Percentiles rank a stretch among this genome's conserved stretches.
These are phyloP conservation scores for Rhizoglyphus robini DNA, from an alignment of 1,140 invertebrate genomes.

Conservation along the genomic window DNA sequence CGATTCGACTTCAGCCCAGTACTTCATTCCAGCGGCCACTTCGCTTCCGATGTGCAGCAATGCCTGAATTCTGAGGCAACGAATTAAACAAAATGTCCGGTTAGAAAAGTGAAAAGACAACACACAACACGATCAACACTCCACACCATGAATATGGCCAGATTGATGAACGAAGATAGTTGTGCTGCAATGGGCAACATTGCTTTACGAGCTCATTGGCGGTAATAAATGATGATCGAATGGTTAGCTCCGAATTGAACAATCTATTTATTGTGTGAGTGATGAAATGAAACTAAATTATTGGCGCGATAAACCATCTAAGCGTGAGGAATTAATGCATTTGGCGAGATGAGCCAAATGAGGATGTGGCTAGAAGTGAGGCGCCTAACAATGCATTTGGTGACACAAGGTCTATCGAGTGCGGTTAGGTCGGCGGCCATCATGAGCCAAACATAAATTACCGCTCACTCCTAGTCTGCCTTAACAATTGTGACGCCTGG, in stretches of 20 bases:
- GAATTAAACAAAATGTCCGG: background rate
- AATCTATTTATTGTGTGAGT: too few species aligned
- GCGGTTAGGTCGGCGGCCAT: too few species aligned
- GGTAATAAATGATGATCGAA: background rate
- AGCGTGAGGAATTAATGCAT: conserved; percentile 9
- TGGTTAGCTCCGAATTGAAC: too few species aligned
- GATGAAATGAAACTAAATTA: background rate
- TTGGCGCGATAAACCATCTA: background rate
- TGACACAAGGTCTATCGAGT: too few species aligned
- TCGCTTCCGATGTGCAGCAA: conserved; percentile 32
- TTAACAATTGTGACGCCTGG: too few species aligned
- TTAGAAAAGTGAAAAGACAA: background rate
- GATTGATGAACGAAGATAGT: background rate
- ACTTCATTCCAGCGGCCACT: conserved; percentile 82
- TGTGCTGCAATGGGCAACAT: background rate
- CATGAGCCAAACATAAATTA: too few species aligned
- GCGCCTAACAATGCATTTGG: background rate
- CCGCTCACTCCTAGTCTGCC: too few species aligned
- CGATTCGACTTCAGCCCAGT: conserved; percentile 60
- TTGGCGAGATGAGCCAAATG: too few species aligned
- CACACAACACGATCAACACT: background rate
- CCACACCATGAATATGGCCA: background rate
- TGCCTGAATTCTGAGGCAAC: background rate
- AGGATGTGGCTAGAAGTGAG: too few species aligned
- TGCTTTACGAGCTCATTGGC: background rate